Evolutionary conservation across 1,140 invertebrate genomes (phyloP), one percentile per base, ranked within the genome.

Genomic region (Ylistrum balloti): DNA sequence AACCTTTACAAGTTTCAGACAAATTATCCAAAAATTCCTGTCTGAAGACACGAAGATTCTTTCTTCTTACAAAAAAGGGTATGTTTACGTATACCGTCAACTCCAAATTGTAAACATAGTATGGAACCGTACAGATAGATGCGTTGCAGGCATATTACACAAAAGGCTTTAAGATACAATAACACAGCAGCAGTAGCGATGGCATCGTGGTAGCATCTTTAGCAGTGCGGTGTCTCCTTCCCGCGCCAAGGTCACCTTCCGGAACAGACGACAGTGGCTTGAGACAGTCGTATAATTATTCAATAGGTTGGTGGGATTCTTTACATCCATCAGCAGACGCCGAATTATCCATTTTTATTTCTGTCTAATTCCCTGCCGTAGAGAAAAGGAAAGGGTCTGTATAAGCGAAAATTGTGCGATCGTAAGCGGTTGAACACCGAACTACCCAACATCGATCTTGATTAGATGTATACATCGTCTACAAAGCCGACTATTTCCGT

Each of bases 281-380:
- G 56, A 74, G 56, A 74, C 56, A 74, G n/a, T 28, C 22, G n/a
- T 28, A 74, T 74, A 74, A 74, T 74, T 74, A 74, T 74, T 74
- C 56, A 74, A 74, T 74, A 74, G 56, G 28, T 74, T 74, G 56
- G 56, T 74, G 56, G 41, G 56, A 74, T 74, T 74, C 56, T n/a
- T n/a, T 74, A 74, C 56, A 74, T 74, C 56, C 56, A 22, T 28
- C n/a, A 28, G 56, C 56, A 74, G 56, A 74, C 56, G 56, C n/a
- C 56, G 56, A 28, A 74, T 74, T 74, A 74, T 74, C 56, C 56
- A 28, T 74, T 74, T 74, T 74, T 74, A 74, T 74, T 74, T 74
- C 56, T 74, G 56, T n/a, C 56, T 74, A 74, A 74, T 74, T 74
- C 56, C 0, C 2, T 74, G 28, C 56, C 56, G 28, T 5, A 74